Evolutionary conservation across 1,140 invertebrate species (phyloP), one percentile per base, ranked within the genome.

Genomic region (Drosophila sp.): DNA sequence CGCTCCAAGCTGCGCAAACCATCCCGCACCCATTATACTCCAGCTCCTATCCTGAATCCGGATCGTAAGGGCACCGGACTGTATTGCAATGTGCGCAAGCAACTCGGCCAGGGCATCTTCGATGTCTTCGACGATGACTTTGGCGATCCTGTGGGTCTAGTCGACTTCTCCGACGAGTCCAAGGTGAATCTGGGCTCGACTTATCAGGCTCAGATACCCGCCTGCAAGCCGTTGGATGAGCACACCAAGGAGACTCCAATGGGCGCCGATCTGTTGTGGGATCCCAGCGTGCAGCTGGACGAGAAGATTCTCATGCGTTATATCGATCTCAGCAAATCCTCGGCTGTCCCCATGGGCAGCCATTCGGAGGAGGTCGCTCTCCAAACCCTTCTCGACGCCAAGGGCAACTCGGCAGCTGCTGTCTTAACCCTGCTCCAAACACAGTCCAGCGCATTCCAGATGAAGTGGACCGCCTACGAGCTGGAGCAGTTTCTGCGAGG

Each of bases 351-450:
- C 29, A 96, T 97, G 59, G 97, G 97, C 73, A 97, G 97, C 62
- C 95, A 97, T 90, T 98, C 98, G 92, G 97, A 98, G 87, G 98
- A 99, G 92, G 97, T 97, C 90, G 98, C 98, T 66, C 94, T 99
- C 72, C 97, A 99, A 92, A 93, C 98, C 41, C 93, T 99, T 66
- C 95, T 97, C 74, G 94, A 97, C 92, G 96, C 95, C 81, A 94
- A 95, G 66, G 98, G 97, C 67, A 96, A 98, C 92, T 95, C 98
- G 72, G 95, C 97, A 84, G 96, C 97, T 57, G 97, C 97, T 51
- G 96, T 98, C 92, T 92, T 98, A 71, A 95, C 95, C 72, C 93
- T 99, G 76, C 94, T 95, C 56, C 94, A 96, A 67, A 94, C 94
- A 3, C 95, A 94, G 7, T 95, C 95, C 16, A 93, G 94, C 57